These are phyloP conservation scores for Drosophila navojoa DNA, from an alignment of 1,140 invertebrate genomes.

Conservation along the genomic window DNA sequence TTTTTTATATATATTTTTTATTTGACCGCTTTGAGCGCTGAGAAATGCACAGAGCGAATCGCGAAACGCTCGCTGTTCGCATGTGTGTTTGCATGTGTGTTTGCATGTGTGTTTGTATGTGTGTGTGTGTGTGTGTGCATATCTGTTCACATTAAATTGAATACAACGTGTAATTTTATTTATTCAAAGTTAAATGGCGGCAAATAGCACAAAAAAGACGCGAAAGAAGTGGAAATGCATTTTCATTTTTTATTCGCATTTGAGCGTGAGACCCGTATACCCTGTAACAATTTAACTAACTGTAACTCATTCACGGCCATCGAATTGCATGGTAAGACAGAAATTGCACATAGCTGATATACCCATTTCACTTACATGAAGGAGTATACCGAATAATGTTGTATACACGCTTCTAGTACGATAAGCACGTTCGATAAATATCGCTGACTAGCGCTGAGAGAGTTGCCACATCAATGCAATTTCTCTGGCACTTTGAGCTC, in stretches of 20 bases:
- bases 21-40: slow-evolving; percentile 22
- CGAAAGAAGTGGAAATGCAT: slow-evolving; percentile 55
- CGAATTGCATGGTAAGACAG: too few species aligned
- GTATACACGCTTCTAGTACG: not conserved
- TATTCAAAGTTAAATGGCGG: slow-evolving; percentile 73
- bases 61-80: slow-evolving; percentile 27
- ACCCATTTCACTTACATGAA: too few species aligned
- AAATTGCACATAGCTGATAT: too few species aligned
- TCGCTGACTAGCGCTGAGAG: not conserved
- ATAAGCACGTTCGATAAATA: not conserved
- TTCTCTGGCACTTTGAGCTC: not conserved
- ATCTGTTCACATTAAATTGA: slow-evolving; percentile 65
- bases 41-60: slow-evolving; percentile 27
- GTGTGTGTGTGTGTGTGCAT: slow-evolving; percentile 3
- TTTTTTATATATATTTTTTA: slow-evolving; percentile 13
- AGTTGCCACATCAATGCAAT: not conserved
- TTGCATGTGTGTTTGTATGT: slow-evolving; percentile 14
- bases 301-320: too few species aligned
- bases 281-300: not conserved
- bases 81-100: not conserved
- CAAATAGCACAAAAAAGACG: slow-evolving; percentile 43
- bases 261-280: slow-evolving; percentile 58
- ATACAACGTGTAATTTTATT: slow-evolving; percentile 74
- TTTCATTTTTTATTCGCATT: slow-evolving; percentile 57
- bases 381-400: too few species aligned